Base-by-base conservation (phyloP, 2,113 vertebrate genomes). In the Antennarius striatus region DNA sequence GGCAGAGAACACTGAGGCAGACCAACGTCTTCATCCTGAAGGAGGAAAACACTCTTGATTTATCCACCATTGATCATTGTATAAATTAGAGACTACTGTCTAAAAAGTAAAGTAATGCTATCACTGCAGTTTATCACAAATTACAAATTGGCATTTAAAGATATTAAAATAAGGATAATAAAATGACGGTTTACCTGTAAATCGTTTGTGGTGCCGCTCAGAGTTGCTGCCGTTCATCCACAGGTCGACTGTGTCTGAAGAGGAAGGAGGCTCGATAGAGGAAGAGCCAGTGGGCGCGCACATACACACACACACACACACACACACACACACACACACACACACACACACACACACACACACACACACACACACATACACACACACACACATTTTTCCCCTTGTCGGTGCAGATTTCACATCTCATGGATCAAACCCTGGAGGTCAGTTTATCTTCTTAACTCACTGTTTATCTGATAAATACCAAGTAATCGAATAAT, bases 21-120 rank as follows among this genome's bases (percentile, higher is more conserved):
- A 89, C 6, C 77, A 83, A 10, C 63, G 73, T 61, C 86, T 92
- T 93, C 93, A 93, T 94, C 56, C 63, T 81, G 16, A 48, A 6
- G 46, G 46, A 10, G 9, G 2, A 51, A 51, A 22, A 28, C 49
- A 22, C n/a, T 7, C 7, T 10, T 43, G 11, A 43, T 4, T 43
- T 12, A 43, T 43, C 7, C 10, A 43, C 10, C 42, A 43, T 4
- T 12, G 22, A 22, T 11, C 10, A 11, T 11, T 43, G 3, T 9
- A 43, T 43, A 12, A 43, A 10, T 43, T 11, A 11, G 42, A 9
- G 32, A 36, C 32, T 11, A 11, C 42, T 11, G 11, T 8, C 10
- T 11, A 11, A 40, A 43, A 43, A 43, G 42, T 43, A 43, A 43
- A 43, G 42, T 43, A 43, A 11, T 7, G 11, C 3, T 43, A 11